Base-by-base conservation (phyloP, 2,113 vertebrate genomes). In the Trinectes maculatus region DNA sequence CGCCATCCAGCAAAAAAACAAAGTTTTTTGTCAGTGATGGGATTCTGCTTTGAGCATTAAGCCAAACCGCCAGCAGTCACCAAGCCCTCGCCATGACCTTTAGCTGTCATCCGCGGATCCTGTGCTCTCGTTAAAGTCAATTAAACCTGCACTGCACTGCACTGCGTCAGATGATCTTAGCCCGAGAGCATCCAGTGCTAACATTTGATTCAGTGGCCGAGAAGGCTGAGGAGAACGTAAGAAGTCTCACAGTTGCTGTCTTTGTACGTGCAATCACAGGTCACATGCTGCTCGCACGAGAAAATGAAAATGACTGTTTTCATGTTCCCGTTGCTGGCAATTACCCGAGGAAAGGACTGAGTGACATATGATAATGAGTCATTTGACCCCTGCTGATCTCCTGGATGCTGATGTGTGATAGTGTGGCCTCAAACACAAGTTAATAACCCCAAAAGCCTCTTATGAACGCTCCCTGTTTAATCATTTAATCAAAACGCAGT, bases 401-500 rank as follows among this genome's bases (percentile, higher is more conserved):
- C 52, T 71, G 48, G 62, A 72, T 58, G 47, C 56, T 40, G 67
- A 71, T 79, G 71, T 79, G 71, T 56, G 81, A 79, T 85, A 58
- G 67, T 62, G 75, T 52, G 10, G 63, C 34, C 56, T 75, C 56
- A 71, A 47, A 58, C 66, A 54, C 43, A 63, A 76, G 74, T 74
- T 87, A 85, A 87, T 84, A 79, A 74, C 73, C 71, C 56, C 75
- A 39, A 77, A 89, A 64, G 81, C 71, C 55, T 83, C 75, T 73
- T 71, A 62, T 61, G 67, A 80, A 80, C 34, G 21, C 71, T 47
- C 54, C 28, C 61, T 55, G 61, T 84, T 78, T 77, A 87, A 80
- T 84, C 80, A 77, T 82, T 88, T 79, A 60, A 86, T 89, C 76
- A 84, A 79, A 80, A 82, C 56, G 59, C 78, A 77, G 78, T 57